A percentile compares a stretch with the other conserved stretches of the same genome.
phyloP scores from a whole-genome alignment of 2,888 invertebrate genomes.

The Caenorhabditis sp. region DNA sequence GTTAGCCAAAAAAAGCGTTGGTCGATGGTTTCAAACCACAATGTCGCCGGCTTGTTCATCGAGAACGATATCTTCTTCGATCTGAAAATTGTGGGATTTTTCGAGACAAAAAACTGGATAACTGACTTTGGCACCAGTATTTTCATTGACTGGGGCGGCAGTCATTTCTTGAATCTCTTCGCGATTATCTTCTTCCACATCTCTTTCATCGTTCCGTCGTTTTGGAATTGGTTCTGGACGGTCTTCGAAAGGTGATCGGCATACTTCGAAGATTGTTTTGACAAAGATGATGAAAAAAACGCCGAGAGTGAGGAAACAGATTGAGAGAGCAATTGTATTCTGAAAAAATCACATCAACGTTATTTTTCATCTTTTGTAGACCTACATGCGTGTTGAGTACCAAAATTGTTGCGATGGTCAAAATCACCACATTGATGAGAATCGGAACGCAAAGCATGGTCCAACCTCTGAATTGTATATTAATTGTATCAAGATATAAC shows the following conservation, averaged over 20 bases:
- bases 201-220: neutral
- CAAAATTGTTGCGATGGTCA: neutral
- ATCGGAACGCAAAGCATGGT: neutral
- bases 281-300: neutral
- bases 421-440: neutral
- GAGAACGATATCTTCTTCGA: neutral
- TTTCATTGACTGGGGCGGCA: neutral
- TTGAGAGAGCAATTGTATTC: neutral
- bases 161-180: neutral
- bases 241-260: neutral
- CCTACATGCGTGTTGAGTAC: neutral
- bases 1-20: neutral
- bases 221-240: neutral
- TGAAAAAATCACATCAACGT: neutral
- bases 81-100: neutral
- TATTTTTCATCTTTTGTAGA: neutral
- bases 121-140: neutral
- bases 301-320: neutral
- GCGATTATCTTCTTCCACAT: neutral
- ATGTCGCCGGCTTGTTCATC: neutral
- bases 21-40: neutral
- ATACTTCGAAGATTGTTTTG: neutral
- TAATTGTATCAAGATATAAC: too few species aligned
- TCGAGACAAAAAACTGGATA: neutral
- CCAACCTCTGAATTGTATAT: too few species aligned